Base-by-base conservation (phyloP, 1,140 invertebrate genomes). In the Pseudobourletiella spinata region DNA sequence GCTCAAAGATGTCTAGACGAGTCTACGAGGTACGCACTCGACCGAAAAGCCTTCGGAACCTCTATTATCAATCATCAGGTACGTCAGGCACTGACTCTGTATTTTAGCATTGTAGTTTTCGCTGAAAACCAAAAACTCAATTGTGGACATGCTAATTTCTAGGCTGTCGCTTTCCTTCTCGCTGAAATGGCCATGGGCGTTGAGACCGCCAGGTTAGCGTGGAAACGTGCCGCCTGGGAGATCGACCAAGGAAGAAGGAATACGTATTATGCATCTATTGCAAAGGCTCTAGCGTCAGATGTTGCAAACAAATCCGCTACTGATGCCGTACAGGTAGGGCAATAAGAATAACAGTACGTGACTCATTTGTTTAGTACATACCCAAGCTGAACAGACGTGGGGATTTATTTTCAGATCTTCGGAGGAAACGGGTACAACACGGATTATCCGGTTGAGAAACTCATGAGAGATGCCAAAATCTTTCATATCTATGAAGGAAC, bases 401-500 rank as follows among this genome's bases (percentile, higher is more conserved):
- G n/a, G n/a, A 39, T 39, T 11, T 11, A 39, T 26, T 54, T 15
- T 3, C 64, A 95, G 81, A 83, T 98, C 50, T 98, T 96, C 77
- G 95, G 95, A 55, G 95, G 95, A 44, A 92, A 91, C 75, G 95
- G 95, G n/a, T 99, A 95, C 77, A 98, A 98, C 76, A 85, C 81
- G 46, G 95, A 98, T 63, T 99, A 98, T 78, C 95, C 96, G 1
- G 95, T 96, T 0, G 96, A 98, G 74, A 99, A 99, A 75, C 79
- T 99, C n/a, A 98, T 98, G 94, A 81, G 95, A 64, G 96, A 99
- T 80, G 95, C 95, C 8, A 99, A 99, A 78, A 98, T 98, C 72
- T 98, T 88, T 76, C 93, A 97, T 78, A 98, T 98, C 65, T 98
- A 98, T 72, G 95, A 98, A 79, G 95, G 95, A 46, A 98, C 95